Conservation (phyloP, 2,888 invertebrate genomes). For the Brenthis daphne region DNA sequence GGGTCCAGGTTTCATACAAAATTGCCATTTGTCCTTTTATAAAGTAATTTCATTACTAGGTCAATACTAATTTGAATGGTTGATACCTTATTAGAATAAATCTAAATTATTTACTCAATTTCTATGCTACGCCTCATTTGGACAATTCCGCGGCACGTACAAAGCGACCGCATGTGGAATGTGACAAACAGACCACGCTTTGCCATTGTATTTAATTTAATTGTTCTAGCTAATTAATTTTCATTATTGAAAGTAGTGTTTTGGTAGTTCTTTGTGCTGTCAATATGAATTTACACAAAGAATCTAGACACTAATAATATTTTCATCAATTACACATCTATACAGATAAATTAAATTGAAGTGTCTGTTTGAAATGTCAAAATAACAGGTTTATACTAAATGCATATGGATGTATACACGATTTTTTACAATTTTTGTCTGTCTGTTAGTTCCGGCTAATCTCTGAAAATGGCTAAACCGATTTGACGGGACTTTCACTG, state of each 20-base stretch:
- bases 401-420: too few species aligned
- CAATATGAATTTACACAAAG: not conserved
- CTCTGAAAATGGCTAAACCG: too few species aligned
- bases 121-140: constrained; percentile 26
- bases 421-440: too few species aligned
- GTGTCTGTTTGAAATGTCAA: too few species aligned
- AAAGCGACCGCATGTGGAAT: constrained; percentile 34
- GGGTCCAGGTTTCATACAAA: too few species aligned
- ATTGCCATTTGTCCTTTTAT: too few species aligned
- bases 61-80: not conserved
- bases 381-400: too few species aligned
- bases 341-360: too few species aligned
- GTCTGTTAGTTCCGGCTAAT: too few species aligned
- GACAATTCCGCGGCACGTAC: constrained; percentile 36
- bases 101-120: constrained; percentile 16
- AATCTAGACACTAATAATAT: too few species aligned
- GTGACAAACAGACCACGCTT: constrained; percentile 39
- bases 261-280: not conserved
- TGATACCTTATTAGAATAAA: constrained; percentile 13
- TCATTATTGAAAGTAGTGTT: constrained; percentile 13
- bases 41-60: not conserved
- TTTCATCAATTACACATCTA: too few species aligned
- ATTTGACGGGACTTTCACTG: too few species aligned
- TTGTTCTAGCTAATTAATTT: constrained; percentile 37
- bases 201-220: constrained; percentile 25